phyloP scores from a whole-genome alignment of 2,113 vertebrate genomes.

The Puntigrus tetrazona region DNA sequence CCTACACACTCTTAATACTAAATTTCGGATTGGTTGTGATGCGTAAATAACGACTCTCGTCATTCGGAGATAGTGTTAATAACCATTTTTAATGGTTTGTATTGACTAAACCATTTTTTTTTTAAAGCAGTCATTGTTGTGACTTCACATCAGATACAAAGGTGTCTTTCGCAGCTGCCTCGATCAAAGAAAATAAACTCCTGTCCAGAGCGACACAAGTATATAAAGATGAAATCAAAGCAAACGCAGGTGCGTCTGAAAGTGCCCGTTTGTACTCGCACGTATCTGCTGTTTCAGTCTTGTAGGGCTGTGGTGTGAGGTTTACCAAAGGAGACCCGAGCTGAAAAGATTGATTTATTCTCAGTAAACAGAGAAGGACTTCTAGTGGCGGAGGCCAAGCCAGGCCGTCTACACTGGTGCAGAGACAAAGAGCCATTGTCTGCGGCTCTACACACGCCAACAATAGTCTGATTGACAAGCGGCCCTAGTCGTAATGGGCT shows the following conservation, averaged over 20 bases:
- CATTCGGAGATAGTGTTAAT: not conserved
- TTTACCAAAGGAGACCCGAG: slow-evolving; percentile 51
- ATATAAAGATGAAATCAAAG: slow-evolving; percentile 31
- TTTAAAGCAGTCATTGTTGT: not conserved
- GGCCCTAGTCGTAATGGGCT: slow-evolving; percentile 53
- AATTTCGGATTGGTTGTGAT: not conserved
- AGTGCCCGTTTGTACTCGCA: slow-evolving; percentile 46
- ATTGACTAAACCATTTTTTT: not conserved
- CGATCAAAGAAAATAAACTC: not conserved
- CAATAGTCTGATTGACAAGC: slow-evolving; percentile 67
- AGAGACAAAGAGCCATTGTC: slow-evolving; percentile 66
- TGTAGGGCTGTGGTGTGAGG: slow-evolving; percentile 59
- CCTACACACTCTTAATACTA: not conserved
- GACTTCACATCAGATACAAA: slow-evolving; percentile 17
- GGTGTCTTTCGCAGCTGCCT: slow-evolving; percentile 10
- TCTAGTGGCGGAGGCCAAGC: slow-evolving; percentile 58
- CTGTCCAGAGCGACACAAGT: not conserved
- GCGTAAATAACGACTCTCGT: not conserved
- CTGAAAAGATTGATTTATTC: slow-evolving; percentile 68
- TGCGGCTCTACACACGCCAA: slow-evolving; percentile 58
- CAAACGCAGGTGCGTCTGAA: slow-evolving; percentile 47
- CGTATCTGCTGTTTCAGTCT: slow-evolving; percentile 53
- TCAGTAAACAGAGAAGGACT: slow-evolving; percentile 61
- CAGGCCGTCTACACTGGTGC: slow-evolving; percentile 53
- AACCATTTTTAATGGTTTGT: too few relatives aligned